Evolutionary conservation across 2,797 vertebrate genomes (phyloP).

Genomic region (Huso huso): DNA sequence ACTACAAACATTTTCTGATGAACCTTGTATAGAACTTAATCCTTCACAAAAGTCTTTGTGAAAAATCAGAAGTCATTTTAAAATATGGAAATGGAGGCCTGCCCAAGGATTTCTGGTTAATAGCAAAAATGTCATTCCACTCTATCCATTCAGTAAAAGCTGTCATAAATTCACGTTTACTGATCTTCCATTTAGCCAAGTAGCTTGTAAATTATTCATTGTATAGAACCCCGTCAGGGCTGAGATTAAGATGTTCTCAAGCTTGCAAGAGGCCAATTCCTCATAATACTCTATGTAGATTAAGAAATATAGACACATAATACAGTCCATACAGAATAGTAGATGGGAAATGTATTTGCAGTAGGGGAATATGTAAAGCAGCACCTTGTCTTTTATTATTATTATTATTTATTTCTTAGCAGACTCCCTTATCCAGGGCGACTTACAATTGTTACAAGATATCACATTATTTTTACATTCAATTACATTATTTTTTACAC

Average conservation of each 20-base stretch:
- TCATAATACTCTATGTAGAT: slow-evolving; percentile 31
- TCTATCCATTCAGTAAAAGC: slow-evolving; percentile 36
- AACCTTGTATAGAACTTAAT: no score
- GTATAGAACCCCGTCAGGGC: slow-evolving; percentile 44
- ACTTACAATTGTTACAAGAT: no score
- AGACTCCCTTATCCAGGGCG: no score
- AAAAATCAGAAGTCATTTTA: no score
- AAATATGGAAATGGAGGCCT: no score
- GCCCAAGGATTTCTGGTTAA: slow-evolving; percentile 22
- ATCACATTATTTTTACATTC: no score
- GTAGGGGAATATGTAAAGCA: no score
- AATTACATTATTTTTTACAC: no score
- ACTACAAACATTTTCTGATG: no score
- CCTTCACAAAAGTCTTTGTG: no score
- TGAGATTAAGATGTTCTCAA: slow-evolving; percentile 65
- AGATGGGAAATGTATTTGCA: background rate
- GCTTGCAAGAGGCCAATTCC: slow-evolving; percentile 52
- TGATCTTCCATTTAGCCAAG: slow-evolving; percentile 48
- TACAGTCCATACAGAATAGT: background rate
- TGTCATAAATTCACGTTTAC: slow-evolving; percentile 54
- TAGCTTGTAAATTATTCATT: slow-evolving; percentile 55
- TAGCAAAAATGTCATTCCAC: slow-evolving; percentile 3
- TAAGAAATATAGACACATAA: slow-evolving; percentile 25
- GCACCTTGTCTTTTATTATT: background rate
- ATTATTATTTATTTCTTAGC: no score